Evolutionary conservation across 2,888 invertebrate species (phyloP).

Genomic region (Hirtodrosophila cameraria): DNA sequence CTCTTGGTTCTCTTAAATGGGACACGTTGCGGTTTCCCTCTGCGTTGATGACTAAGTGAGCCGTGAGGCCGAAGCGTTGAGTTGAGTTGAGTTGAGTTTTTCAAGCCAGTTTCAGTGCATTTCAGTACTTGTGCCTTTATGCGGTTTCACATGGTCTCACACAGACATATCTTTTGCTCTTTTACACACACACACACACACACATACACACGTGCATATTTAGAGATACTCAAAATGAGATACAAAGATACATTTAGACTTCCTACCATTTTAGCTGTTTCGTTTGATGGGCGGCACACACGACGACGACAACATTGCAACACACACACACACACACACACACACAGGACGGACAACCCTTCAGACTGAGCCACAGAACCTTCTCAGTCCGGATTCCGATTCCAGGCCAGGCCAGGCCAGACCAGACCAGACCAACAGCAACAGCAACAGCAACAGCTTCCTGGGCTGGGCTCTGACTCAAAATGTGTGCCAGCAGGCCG

Average conservation of each 20-base stretch:
- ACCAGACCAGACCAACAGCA: no score
- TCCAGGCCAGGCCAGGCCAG: slow-evolving; percentile 3
- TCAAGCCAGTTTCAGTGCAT: slow-evolving; percentile 70
- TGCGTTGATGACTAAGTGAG: slow-evolving; percentile 77
- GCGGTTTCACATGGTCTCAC: slow-evolving; percentile 55
- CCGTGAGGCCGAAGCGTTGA: slow-evolving; percentile 54
- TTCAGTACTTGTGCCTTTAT: slow-evolving; percentile 65
- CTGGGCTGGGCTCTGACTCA: slow-evolving; percentile 33
- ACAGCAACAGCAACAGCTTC: no score
- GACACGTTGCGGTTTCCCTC: slow-evolving; percentile 75
- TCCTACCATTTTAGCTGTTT: slow-evolving; percentile 71
- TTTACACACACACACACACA: slow-evolving; percentile 23
- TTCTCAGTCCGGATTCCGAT: slow-evolving; percentile 28
- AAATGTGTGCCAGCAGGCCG: slow-evolving; percentile 73
- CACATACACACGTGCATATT: slow-evolving; percentile 64
- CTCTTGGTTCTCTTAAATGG: slow-evolving; percentile 65
- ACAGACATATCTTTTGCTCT: no score
- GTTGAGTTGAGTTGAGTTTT: slow-evolving; percentile 49
- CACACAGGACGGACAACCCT: slow-evolving; percentile 48
- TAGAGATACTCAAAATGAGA: slow-evolving; percentile 77
- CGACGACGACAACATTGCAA: slow-evolving; percentile 25
- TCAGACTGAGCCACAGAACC: slow-evolving; percentile 33
- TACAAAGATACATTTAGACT: slow-evolving; percentile 77
- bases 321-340: no score
- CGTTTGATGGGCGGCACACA: slow-evolving; percentile 72